Evolutionary conservation across 2,113 vertebrate species (phyloP), one percentile per base, ranked within the genome.

Genomic region (Pteropus alecto): DNA sequence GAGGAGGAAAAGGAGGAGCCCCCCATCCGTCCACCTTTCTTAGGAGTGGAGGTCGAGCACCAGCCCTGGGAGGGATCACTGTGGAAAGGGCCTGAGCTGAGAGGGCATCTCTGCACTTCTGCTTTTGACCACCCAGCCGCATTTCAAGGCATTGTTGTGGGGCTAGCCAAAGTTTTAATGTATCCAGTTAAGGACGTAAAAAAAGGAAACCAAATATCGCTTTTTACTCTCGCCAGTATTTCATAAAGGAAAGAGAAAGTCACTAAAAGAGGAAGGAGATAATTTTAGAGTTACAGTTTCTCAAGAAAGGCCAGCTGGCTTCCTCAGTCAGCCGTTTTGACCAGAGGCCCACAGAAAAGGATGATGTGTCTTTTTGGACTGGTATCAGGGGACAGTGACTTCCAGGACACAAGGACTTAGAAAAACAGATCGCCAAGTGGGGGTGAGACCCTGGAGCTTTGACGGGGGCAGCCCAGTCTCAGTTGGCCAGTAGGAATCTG

Each of bases 211-310:
- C 60, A 63, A 56, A 48, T 22, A 9, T 35, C 10, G 3, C 48
- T 63, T 71, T 90, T 51, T 38, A 41, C 65, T 83, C n/a, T 83
- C 3, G 5, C 48, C 26, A 30, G 56, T 28, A 1, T 94, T 86
- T 76, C 35, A 11, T 46, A 41, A 35, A 56, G 85, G 46, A 86
- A 63, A 90, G 89, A 67, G 33, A 83, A 81, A 77, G 67, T 85
- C 30, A 13, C 38, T 33, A 19, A 73, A 93, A 87, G 95, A 89
- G 73, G 94, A 94, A 94, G 94, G 60, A 61, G 54, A 4, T 70
- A 21, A 60, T 90, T 86, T 83, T 86, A 65, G 78, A 67, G 54
- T 51, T 92, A 48, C 5, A 5, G 12, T 14, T 51, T 92, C 82
- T 56, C 76, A 7, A 41, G 90, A 54, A 43, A 71, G 51, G 77